These are phyloP conservation scores for Aricia artaxerxes DNA, from an alignment of 2,888 invertebrate species.

Conservation along the genomic window DNA sequence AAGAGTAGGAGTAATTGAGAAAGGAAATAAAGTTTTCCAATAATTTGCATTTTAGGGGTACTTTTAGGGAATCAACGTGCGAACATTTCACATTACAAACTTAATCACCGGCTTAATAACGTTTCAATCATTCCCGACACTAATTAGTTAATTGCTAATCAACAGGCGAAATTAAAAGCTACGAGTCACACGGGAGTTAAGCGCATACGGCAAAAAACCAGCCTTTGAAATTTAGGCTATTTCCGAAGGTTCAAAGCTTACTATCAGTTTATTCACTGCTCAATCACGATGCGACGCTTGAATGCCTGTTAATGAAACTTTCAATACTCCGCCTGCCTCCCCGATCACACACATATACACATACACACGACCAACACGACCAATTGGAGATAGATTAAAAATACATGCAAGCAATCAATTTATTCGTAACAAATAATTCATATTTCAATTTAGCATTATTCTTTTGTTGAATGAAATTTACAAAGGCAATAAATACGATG, in stretches of 20 bases:
- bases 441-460: background rate
- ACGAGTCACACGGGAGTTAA: background rate
- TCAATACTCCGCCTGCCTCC: conserved; percentile 36
- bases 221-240: conserved; percentile 30
- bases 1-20: no score
- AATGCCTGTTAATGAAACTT: conserved; percentile 40
- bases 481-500: background rate
- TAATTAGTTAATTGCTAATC: background rate
- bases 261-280: conserved; percentile 39
- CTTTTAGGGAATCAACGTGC: background rate
- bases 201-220: background rate
- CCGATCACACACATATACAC: conserved; percentile 23
- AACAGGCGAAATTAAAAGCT: background rate
- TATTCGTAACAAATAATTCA: conserved; percentile 18
- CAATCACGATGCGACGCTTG: conserved; percentile 38
- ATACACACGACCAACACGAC: background rate
- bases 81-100: background rate
- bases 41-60: background rate
- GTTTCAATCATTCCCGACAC: background rate
- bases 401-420: conserved; percentile 23
- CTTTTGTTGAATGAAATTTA: background rate
- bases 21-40: no score
- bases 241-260: conserved; percentile 31
- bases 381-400: conserved; percentile 27
- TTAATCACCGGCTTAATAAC: background rate